phyloP scores from a whole-genome alignment of 2,113 vertebrate genomes.

The Bungarus multicinctus region DNA sequence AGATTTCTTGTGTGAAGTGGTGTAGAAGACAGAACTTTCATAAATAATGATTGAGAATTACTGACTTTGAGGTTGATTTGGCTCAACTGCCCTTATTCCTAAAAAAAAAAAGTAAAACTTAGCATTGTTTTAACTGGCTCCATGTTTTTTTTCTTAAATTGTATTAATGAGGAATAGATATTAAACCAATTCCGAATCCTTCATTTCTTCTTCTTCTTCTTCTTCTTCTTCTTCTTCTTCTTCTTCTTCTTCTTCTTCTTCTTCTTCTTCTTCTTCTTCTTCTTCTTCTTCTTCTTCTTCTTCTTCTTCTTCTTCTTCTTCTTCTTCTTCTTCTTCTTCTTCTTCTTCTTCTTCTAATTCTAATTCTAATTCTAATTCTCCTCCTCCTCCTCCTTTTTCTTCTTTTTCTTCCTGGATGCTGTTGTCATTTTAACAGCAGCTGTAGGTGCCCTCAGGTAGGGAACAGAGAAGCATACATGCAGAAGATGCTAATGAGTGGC shows the following conservation, averaged over 20 bases:
- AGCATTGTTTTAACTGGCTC: slow-evolving; percentile 60
- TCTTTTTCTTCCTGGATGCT: neutral
- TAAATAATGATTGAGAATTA: slow-evolving; percentile 44
- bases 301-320: too few species aligned
- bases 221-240: too few species aligned
- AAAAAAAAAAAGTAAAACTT: slow-evolving; percentile 24
- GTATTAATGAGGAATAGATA: slow-evolving; percentile 44
- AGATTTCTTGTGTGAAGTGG: slow-evolving; percentile 35
- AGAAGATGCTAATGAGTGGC: neutral
- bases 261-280: too few species aligned
- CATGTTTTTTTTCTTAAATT: slow-evolving; percentile 34
- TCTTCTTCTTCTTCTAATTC: too few species aligned
- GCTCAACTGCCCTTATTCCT: slow-evolving; percentile 45
- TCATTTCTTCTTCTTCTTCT: slow-evolving; percentile 11
- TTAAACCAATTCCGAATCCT: slow-evolving; percentile 20
- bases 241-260: too few species aligned
- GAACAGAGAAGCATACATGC: slow-evolving; percentile 38
- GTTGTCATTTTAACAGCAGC: slow-evolving; percentile 6
- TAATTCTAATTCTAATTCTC: too few species aligned
- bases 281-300: too few species aligned
- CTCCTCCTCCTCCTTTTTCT: too few species aligned
- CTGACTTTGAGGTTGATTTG: slow-evolving; percentile 24
- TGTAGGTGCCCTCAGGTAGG: slow-evolving; percentile 49
- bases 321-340: too few species aligned
- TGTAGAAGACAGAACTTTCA: neutral